Evolutionary conservation across 2,797 vertebrate genomes (phyloP), one percentile per base, ranked within the genome.

Genomic region (Argyrosomus regius): DNA sequence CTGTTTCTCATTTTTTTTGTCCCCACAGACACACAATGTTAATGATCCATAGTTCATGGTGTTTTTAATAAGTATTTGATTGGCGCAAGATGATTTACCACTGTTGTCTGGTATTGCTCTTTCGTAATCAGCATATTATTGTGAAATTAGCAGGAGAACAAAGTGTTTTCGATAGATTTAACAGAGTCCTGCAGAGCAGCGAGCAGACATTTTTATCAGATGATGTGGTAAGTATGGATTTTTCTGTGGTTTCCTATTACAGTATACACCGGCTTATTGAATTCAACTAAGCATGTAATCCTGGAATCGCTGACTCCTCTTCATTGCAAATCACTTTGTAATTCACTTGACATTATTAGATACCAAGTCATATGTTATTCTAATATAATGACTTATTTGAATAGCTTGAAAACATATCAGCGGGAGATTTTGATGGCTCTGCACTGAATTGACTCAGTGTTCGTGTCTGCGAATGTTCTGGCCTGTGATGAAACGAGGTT

Each of bases 211-310:
- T 93, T 90, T 87, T 84, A 91, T 93, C 85, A 84, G 89, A 93
- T 92, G 91, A 91, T 90, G 90, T 75, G 84, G 87, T 84, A 63
- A 87, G 87, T 90, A 91, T 93, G 77, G 91, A 93, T 91, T 93
- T 91, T 90, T 87, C 89, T 89, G 68, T 78, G 90, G 91, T 85
- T 88, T 93, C 85, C 82, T 90, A 87, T 94, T 93, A 91, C 89
- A 80, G 75, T 73, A 77, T 81, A 80, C 84, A 70, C 54, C 50
- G 64, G 57, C 78, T 86, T 91, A 92, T 94, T 93, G 87, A 88
- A 89, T 92, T 85, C 82, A 90, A 90, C 87, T 88, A 84, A 89
- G 89, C 89, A 78, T 91, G 86, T 89, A 91, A 93, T 93, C 90
- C 91, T 85, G 79, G 80, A 90, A 89, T 83, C 49, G 88, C 90